Evolutionary conservation across 1,140 invertebrate species (phyloP).

Genomic region (Pogonognathellus flavescens): DNA sequence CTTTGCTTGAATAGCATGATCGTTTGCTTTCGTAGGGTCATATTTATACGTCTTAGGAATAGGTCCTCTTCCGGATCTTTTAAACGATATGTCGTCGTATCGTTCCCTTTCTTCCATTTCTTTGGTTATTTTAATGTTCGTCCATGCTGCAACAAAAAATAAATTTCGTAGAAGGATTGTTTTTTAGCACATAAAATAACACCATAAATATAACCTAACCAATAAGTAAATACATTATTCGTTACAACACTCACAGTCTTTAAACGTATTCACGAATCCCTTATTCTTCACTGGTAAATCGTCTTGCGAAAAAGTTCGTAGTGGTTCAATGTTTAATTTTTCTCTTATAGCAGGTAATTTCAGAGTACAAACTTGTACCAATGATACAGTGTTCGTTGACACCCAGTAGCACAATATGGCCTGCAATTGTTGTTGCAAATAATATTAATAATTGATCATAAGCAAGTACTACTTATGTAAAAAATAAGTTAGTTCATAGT

Average conservation of each 20-base stretch:
- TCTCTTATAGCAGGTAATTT: constrained; percentile 81
- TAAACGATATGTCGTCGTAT: constrained; percentile 84
- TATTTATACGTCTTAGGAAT: constrained; percentile 88
- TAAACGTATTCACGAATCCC: constrained; percentile 82
- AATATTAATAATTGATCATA: too few relatives aligned
- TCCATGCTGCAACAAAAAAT: constrained; percentile 77
- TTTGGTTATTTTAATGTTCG: constrained; percentile 84
- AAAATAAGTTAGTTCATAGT: too few relatives aligned
- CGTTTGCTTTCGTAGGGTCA: constrained; percentile 79
- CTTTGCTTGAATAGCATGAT: not conserved
- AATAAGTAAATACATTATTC: not conserved
- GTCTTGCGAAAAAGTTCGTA: constrained; percentile 74
- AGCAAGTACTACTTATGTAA: too few relatives aligned
- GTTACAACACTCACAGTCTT: constrained; percentile 79
- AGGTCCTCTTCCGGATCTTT: constrained; percentile 85
- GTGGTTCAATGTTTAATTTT: constrained; percentile 83
- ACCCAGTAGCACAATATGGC: constrained; percentile 93
- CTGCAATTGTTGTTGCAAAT: constrained; percentile 70
- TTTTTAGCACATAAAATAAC: too few relatives aligned
- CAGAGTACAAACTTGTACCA: constrained; percentile 85
- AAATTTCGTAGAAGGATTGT: not conserved
- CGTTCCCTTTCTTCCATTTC: constrained; percentile 82
- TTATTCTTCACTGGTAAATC: constrained; percentile 79
- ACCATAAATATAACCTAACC: too few relatives aligned
- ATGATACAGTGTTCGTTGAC: constrained; percentile 88